A percentile compares a stretch with the other conserved stretches of the same genome.
Conservation (phyloP, 30 jellyfish, hydroid and myxozoan genomes). For the Aurelia aurita region DNA sequence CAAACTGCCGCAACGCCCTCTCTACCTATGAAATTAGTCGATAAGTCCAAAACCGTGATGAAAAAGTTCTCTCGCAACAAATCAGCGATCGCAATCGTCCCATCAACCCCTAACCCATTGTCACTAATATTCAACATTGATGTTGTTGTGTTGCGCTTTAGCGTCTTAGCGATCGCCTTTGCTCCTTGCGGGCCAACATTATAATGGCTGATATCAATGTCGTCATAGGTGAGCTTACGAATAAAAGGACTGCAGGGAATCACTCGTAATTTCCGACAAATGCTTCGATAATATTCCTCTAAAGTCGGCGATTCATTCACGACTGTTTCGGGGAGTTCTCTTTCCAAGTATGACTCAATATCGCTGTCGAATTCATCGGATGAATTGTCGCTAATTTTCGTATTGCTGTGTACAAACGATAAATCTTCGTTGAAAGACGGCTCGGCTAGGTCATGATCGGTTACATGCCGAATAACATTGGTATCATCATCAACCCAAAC, state of each 20-base stretch:
- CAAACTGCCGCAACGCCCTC: conserved; percentile 44
- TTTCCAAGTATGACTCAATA: conserved; percentile 64
- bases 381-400: no score
- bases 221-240: conserved; percentile 51
- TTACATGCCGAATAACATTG: no score
- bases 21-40: conserved; percentile 51
- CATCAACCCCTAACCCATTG: conserved; percentile 60
- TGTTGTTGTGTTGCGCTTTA: conserved; percentile 42
- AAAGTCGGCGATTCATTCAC: background rate
- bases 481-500: no score
- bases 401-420: no score
- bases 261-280: conserved; percentile 33
- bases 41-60: conserved; percentile 54
- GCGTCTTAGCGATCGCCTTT: conserved; percentile 56
- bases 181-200: conserved; percentile 72
- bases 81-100: conserved; percentile 65
- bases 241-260: conserved; percentile 61
- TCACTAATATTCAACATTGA: conserved; percentile 55
- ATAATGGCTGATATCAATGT: conserved; percentile 60
- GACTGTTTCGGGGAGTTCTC: conserved; percentile 10
- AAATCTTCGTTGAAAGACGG: no score
- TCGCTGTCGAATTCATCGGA: conserved; percentile 5
- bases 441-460: background rate
- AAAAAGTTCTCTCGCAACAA: conserved; percentile 50
- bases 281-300: conserved; percentile 16